Evolutionary conservation across 1,140 invertebrate species (phyloP).

Genomic region (Diuraphis noxia): DNA sequence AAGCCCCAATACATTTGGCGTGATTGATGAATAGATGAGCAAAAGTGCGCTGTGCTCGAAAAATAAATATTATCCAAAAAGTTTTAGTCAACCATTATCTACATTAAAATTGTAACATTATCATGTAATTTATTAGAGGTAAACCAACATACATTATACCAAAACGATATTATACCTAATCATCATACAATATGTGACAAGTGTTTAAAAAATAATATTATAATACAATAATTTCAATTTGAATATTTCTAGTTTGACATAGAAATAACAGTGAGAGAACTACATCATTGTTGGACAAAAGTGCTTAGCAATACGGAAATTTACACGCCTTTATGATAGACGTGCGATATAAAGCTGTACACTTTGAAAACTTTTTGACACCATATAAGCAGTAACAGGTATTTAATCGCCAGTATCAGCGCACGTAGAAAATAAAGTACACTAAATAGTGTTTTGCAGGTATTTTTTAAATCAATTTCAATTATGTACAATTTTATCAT

Average conservation of each 20-base stretch:
- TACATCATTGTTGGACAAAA: neutral
- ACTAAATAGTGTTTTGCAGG: neutral
- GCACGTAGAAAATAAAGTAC: neutral
- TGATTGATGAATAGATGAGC: neutral
- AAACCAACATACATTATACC: neutral
- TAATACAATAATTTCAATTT: neutral
- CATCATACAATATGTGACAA: neutral
- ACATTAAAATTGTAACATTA: neutral
- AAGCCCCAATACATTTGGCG: neutral
- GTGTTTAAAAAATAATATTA: neutral
- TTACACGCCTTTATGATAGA: neutral
- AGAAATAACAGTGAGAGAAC: neutral
- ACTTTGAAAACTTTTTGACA: neutral
- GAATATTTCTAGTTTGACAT: neutral
- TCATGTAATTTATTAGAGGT: neutral
- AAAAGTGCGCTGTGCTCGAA: neutral
- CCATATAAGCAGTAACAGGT: neutral
- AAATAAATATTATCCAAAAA: neutral
- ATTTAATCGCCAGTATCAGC: neutral
- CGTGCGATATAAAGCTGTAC: neutral
- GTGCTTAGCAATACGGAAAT: neutral
- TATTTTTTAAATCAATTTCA: neutral
- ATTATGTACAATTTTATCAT: neutral
- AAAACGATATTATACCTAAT: neutral
- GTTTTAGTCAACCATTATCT: neutral